phyloP scores from a whole-genome alignment of 2,888 invertebrate genomes.

The Troilus luridus region DNA sequence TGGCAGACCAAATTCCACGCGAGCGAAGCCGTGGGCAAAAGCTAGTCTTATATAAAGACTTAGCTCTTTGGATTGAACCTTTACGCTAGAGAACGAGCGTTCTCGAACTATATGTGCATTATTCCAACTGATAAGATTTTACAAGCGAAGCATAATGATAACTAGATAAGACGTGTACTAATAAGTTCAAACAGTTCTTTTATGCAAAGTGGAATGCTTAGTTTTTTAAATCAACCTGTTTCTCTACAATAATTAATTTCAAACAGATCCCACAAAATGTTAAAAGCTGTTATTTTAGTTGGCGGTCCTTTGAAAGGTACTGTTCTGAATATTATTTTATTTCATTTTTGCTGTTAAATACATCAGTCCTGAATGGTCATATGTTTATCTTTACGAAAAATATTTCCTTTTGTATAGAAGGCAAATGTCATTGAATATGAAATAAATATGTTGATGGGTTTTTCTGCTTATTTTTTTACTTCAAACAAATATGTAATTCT shows the following conservation, averaged over 20 bases:
- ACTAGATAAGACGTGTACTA: background rate
- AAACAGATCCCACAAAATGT: conserved; percentile 59
- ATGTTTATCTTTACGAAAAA: background rate
- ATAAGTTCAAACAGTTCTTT: background rate
- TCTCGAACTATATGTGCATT: background rate
- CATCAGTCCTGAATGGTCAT: background rate
- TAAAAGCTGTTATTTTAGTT: conserved; percentile 81
- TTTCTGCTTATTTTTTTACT: background rate
- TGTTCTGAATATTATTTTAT: no score
- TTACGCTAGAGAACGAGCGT: background rate
- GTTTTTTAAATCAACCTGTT: background rate
- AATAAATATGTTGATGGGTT: background rate
- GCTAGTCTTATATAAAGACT: background rate
- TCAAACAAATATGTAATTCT: background rate
- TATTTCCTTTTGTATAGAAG: background rate
- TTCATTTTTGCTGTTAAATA: background rate
- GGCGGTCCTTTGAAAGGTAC: conserved; percentile 96
- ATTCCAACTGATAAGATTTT: background rate
- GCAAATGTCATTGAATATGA: background rate
- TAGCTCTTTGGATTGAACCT: background rate
- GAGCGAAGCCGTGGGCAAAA: no score
- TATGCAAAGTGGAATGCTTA: background rate
- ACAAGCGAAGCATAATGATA: background rate
- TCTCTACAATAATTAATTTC: background rate
- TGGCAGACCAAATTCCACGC: no score